Evolutionary conservation across 2,113 vertebrate genomes (phyloP).

Genomic region (Hyaena hyaena): DNA sequence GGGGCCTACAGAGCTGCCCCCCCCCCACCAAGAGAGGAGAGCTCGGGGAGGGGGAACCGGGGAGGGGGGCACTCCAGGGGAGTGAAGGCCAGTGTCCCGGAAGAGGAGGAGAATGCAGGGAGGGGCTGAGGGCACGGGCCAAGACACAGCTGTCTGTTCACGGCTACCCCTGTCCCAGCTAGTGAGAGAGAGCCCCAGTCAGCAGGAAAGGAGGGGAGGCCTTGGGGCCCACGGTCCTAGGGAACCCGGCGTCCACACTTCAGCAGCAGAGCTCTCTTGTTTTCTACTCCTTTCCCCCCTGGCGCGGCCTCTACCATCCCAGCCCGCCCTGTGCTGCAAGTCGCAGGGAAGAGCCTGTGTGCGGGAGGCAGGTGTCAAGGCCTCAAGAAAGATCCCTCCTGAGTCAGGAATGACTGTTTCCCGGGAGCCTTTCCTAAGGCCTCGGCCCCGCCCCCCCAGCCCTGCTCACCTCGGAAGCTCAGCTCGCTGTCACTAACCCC

Average conservation of each 20-base stretch:
- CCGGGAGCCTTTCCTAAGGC: background rate
- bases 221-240: background rate
- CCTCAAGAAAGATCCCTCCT: background rate
- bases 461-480: conserved; percentile 94
- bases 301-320: background rate
- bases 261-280: background rate
- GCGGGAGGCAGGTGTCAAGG: background rate
- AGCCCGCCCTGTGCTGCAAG: background rate
- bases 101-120: background rate
- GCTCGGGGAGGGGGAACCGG: no score
- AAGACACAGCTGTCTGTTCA: background rate
- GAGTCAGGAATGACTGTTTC: background rate
- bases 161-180: background rate
- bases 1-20: background rate
- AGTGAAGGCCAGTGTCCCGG: background rate
- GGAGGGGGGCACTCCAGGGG: background rate
- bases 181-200: background rate
- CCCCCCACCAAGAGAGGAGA: background rate
- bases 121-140: background rate
- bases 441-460: background rate
- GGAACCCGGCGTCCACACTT: background rate
- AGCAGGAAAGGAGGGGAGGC: background rate
- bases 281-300: background rate
- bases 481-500: conserved; percentile 99
- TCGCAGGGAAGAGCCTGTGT: background rate